phyloP scores from a whole-genome alignment of 2,888 invertebrate genomes.

The Idaea aversata region DNA sequence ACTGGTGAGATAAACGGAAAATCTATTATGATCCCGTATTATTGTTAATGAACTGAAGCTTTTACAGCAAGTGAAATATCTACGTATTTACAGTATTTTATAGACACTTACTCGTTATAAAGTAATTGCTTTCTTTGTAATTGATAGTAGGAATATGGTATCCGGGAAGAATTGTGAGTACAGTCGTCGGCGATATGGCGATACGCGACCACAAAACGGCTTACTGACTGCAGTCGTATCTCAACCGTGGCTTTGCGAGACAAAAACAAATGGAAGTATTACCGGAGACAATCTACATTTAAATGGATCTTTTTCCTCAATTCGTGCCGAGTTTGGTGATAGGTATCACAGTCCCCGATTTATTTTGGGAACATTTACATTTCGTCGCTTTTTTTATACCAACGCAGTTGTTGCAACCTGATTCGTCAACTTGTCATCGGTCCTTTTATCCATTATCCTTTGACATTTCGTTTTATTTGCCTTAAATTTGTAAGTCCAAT shows the following conservation, averaged over 20 bases:
- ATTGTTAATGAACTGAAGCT: neutral
- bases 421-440: conserved; percentile 36
- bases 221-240: conserved; percentile 61
- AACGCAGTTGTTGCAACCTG: conserved; percentile 31
- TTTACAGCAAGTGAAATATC: too few relatives aligned
- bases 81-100: too few relatives aligned
- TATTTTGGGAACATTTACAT: conserved; percentile 72
- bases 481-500: conserved; percentile 1
- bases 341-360: conserved; percentile 73
- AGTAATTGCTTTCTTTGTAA: neutral
- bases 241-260: conserved; percentile 61
- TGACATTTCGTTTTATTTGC: neutral
- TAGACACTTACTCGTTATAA: too few relatives aligned
- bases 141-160: neutral
- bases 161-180: neutral
- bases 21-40: neutral
- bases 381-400: conserved; percentile 38
- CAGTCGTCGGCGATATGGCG: conserved; percentile 16
- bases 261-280: conserved; percentile 80
- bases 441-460: conserved; percentile 20
- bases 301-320: conserved; percentile 79
- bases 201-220: conserved; percentile 54
- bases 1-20: neutral
- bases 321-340: conserved; percentile 74
- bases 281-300: conserved; percentile 78